Percentiles rank a stretch among this genome's conserved stretches.
phyloP scores from a whole-genome alignment of 2,888 invertebrate species.

The Lasioglossum zephyrum region DNA sequence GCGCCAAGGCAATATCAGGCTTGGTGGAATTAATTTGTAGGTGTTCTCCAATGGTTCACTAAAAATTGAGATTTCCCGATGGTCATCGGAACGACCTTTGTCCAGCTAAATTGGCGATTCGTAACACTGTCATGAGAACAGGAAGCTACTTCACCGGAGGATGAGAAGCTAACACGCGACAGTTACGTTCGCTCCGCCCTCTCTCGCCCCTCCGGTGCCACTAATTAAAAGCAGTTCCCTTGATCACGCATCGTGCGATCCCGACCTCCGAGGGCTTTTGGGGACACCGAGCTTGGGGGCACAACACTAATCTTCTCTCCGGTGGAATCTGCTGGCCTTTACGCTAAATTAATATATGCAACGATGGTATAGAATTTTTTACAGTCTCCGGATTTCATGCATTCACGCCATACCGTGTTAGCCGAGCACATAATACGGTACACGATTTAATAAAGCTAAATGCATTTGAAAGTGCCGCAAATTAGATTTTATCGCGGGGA shows the following conservation, averaged over 20 bases:
- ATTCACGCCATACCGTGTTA: too few relatives aligned
- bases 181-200: not conserved
- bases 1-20: too few relatives aligned
- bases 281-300: not conserved
- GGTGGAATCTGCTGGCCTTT: too few relatives aligned
- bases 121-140: not conserved
- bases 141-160: conserved; percentile 1
- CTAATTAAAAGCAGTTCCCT: conserved; percentile 39
- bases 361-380: not conserved
- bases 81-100: not conserved
- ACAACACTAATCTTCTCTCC: not conserved
- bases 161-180: conserved; percentile 3
- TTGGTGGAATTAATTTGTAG: not conserved
- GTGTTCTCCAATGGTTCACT: not conserved
- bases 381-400: not conserved
- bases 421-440: not conserved
- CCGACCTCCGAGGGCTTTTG: not conserved
- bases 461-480: not conserved
- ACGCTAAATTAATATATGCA: not conserved
- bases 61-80: not conserved
- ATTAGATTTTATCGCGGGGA: not conserved
- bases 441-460: not conserved
- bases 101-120: not conserved
- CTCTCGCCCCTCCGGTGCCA: not conserved
- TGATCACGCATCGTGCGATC: conserved; percentile 27